A percentile compares a stretch with the other conserved stretches of the same genome.
Evolutionary conservation across 2,888 invertebrate species (phyloP).

Genomic region (Brassicogethes aeneus): DNA sequence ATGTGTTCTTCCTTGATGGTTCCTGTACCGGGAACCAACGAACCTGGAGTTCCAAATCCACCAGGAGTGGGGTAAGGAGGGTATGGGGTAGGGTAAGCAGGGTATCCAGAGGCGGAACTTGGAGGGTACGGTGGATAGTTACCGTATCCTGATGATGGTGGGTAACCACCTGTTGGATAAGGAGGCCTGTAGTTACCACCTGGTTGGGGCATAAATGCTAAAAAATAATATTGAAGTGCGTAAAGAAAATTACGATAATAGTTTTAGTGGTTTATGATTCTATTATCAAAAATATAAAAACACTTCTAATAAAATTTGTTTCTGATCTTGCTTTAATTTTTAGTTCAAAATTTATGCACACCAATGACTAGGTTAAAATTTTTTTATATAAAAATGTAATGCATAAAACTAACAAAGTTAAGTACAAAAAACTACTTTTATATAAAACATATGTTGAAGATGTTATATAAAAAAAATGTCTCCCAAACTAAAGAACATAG

Average conservation of each 20-base stretch:
- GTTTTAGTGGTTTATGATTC: background rate
- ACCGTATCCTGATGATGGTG: constrained; percentile 13
- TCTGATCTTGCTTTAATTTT: too few relatives aligned
- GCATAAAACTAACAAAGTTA: too few relatives aligned
- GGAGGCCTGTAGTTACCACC: constrained; percentile 25
- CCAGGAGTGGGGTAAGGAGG: constrained; percentile 23
- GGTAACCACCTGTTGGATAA: constrained; percentile 15
- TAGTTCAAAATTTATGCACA: too few relatives aligned
- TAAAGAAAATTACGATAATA: constrained; percentile 4
- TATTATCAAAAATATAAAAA: background rate
- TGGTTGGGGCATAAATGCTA: constrained; percentile 42
- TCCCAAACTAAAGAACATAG: too few relatives aligned
- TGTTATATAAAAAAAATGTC: too few relatives aligned
- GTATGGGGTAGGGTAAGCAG: constrained; percentile 18
- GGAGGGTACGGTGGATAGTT: constrained; percentile 21
- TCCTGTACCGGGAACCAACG: constrained; percentile 43
- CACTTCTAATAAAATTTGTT: too few relatives aligned
- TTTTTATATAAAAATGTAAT: too few relatives aligned
- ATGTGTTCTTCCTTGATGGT: constrained; percentile 96
- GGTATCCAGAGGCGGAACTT: constrained; percentile 11
- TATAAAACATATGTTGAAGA: too few relatives aligned
- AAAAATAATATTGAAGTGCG: constrained; percentile 12
- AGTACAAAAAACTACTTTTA: too few relatives aligned
- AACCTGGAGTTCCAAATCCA: constrained; percentile 3
- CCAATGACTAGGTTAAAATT: too few relatives aligned